These are phyloP conservation scores for Turritopsis rubra DNA, from an alignment of 30 jellyfish, hydroid and myxozoan genomes.

Conservation along the genomic window DNA sequence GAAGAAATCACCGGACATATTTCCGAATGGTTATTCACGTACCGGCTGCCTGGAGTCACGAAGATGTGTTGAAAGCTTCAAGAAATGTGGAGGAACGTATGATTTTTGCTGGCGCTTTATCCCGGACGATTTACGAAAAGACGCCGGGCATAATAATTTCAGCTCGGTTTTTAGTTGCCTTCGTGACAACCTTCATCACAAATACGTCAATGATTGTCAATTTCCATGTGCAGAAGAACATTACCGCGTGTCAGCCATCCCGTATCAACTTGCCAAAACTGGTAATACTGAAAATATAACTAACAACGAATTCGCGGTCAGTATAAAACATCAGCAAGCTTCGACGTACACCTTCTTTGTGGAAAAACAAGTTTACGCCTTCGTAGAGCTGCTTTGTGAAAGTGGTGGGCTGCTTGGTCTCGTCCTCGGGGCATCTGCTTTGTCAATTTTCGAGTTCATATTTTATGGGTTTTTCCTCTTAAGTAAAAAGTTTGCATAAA, in stretches of 20 bases:
- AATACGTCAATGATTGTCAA: not conserved
- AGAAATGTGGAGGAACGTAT: not conserved
- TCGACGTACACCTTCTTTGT: not conserved
- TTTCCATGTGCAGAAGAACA: not conserved
- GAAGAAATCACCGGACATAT: constrained; percentile 2
- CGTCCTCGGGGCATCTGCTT: not conserved
- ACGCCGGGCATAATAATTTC: not conserved
- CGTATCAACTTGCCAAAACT: not conserved
- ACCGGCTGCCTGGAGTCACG: not conserved
- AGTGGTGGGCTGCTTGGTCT: not conserved
- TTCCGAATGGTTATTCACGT: not conserved
- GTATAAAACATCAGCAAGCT: not conserved
- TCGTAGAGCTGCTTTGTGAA: not conserved
- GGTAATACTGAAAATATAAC: not conserved
- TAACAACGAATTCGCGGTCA: not conserved
- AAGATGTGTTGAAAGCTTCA: not conserved
- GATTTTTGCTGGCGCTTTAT: not conserved
- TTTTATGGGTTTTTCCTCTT: not conserved
- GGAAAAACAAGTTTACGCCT: constrained; percentile 1
- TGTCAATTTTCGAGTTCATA: not conserved
- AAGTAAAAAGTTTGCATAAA: not conserved
- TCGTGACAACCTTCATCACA: not conserved
- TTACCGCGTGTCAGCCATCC: not conserved
- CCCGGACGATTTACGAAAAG: not conserved
- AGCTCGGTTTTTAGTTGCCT: not conserved